Evolutionary conservation across 2,113 vertebrate species (phyloP), one percentile per base, ranked within the genome.

Genomic region (Nibea albiflora): DNA sequence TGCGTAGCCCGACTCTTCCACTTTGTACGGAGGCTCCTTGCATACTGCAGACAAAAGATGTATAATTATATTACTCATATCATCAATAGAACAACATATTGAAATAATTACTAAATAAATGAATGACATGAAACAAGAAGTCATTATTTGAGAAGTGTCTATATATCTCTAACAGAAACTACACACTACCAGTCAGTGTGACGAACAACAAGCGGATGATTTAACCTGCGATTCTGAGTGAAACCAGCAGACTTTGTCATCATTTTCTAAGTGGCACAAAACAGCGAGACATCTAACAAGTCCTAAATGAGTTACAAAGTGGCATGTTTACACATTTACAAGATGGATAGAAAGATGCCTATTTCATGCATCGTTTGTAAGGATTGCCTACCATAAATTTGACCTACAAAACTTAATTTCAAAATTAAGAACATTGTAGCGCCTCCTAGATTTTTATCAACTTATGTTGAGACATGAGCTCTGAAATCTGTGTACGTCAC

Each of bases 21-120:
- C 98, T 93, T 99, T 99, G 94, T 99, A 99, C 4, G 97, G 98
- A 74, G 98, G 98, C 93, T 99, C 98, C 93, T 99, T 99, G 94
- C 98, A 99, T 90, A 98, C 98, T 99, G 93, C 90, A 90, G 89
- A 87, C 31, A 81, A 14, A 14, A 53, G 12, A 35, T 26, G 22
- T 11, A 47, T 17, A 16, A 16, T 57, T 16, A 50, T 54, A 60
- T 56, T 20, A 63, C 17, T 52, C 24, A 35, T 39, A 39, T 57
- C 10, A 70, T 56, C 11, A 26, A 47, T 3, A 28, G 26, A 68
- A 46, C 4, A 17, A 11, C 63, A 50, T 3, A 20, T 0, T 42
- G 4, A 50, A 22, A 35, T 35, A 35, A 49, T 17, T 17, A 44
- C 22, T 66, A 16, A 16, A 19, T 57, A 0, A 12, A 46, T 44